These are phyloP conservation scores for Brachionus asplanchnoidis DNA, from an alignment of 1,140 invertebrate species.

Conservation along the genomic window DNA sequence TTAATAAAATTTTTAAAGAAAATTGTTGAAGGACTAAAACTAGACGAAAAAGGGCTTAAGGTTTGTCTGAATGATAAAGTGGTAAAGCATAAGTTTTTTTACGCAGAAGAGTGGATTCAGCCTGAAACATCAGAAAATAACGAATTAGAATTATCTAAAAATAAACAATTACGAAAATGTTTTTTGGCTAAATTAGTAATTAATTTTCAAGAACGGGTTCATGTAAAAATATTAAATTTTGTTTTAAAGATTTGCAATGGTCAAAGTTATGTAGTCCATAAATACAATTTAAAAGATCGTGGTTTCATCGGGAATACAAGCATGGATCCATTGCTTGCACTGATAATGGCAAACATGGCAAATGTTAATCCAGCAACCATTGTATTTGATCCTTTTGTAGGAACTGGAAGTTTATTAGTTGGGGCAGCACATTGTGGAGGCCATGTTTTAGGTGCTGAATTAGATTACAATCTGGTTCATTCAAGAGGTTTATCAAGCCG, in stretches of 20 bases:
- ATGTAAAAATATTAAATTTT: slow-evolving; percentile 22
- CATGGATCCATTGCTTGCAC: slow-evolving; percentile 86
- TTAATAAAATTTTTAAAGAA: neutral
- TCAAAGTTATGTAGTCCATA: slow-evolving; percentile 70
- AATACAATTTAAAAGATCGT: slow-evolving; percentile 76
- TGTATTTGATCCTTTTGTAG: slow-evolving; percentile 88
- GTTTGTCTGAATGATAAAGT: slow-evolving; percentile 27
- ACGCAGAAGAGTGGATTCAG: slow-evolving; percentile 39
- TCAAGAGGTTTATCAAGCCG: slow-evolving; percentile 66
- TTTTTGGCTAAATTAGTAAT: slow-evolving; percentile 80
- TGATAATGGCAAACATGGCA: slow-evolving; percentile 90
- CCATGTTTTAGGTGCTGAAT: slow-evolving; percentile 82
- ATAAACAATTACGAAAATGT: slow-evolving; percentile 67
- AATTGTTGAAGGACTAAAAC: slow-evolving; percentile 16
- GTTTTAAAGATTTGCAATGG: slow-evolving; percentile 67
- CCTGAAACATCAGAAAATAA: neutral
- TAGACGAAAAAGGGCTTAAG: neutral
- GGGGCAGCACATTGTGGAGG: slow-evolving; percentile 82
- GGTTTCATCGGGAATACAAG: slow-evolving; percentile 95
- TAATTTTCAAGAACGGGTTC: slow-evolving; percentile 41
- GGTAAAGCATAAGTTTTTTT: slow-evolving; percentile 34
- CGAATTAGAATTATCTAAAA: slow-evolving; percentile 56
- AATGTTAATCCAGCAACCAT: slow-evolving; percentile 68
- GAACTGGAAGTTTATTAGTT: slow-evolving; percentile 80
- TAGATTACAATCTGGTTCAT: slow-evolving; percentile 87